Percentiles rank a stretch among this genome's conserved stretches.
Evolutionary conservation across 2,113 vertebrate species (phyloP).

Genomic region (Benitochromis conjunctus): DNA sequence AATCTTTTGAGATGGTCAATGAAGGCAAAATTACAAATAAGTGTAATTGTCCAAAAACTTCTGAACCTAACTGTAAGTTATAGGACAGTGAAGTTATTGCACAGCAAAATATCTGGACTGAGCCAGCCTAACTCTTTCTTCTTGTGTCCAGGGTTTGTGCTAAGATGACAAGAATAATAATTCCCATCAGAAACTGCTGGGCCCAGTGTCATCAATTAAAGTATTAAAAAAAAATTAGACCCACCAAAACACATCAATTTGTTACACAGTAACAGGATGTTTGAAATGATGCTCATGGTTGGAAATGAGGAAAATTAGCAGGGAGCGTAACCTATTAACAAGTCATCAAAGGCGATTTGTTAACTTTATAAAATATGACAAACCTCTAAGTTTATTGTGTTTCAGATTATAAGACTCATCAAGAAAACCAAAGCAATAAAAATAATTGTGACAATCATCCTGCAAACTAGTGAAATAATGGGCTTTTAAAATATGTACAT

Average conservation of each 20-base stretch:
- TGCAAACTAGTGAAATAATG: neutral
- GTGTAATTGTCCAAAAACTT: neutral
- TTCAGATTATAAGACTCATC: neutral
- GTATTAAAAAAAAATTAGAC: neutral
- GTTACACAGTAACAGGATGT: neutral
- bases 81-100: neutral
- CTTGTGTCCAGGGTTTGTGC: neutral
- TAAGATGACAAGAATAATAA: neutral
- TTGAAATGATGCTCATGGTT: neutral
- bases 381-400: slow-evolving; percentile 4
- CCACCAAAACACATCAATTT: neutral
- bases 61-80: neutral
- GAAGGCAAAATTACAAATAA: neutral
- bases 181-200: neutral
- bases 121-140: neutral
- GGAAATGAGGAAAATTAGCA: slow-evolving; percentile 1
- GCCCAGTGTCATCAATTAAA: neutral
- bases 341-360: neutral
- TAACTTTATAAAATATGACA: slow-evolving; percentile 13
- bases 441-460: neutral
- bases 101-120: neutral
- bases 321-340: slow-evolving; percentile 6
- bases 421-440: neutral
- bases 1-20: neutral
- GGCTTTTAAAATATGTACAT: neutral